phyloP scores from a whole-genome alignment of 2,113 vertebrate species.

The Rhegmatorhina hoffmannsi region DNA sequence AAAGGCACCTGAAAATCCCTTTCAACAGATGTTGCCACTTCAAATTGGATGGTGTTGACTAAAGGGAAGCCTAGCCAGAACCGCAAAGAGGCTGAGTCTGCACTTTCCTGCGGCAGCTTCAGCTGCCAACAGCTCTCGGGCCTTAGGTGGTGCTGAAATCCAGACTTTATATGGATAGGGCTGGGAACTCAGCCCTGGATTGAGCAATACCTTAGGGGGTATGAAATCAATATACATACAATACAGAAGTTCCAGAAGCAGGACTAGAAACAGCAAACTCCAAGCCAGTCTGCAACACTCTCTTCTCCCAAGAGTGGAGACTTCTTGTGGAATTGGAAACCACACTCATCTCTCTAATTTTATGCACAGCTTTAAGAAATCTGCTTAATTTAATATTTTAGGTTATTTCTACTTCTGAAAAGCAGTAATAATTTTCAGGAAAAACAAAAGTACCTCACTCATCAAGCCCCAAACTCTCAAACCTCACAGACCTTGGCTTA shows the following conservation, averaged over 20 bases:
- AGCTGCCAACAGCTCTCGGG: not conserved
- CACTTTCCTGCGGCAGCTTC: not conserved
- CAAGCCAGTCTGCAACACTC: not conserved
- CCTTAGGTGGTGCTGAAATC: not conserved
- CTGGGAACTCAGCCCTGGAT: not conserved
- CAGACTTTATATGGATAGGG: not conserved
- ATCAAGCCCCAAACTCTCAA: not conserved
- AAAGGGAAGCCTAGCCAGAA: not conserved
- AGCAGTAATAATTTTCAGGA: not conserved
- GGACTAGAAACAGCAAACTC: not conserved
- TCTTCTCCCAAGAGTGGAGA: not conserved
- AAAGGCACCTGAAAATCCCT: not conserved
- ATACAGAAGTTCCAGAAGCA: not conserved
- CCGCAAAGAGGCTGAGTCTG: not conserved
- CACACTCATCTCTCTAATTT: not conserved
- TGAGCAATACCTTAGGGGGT: not conserved
- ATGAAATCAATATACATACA: not conserved
- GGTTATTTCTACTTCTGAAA: not conserved
- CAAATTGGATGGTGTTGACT: not conserved
- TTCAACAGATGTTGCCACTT: not conserved
- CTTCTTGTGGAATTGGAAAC: not conserved
- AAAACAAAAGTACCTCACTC: not conserved
- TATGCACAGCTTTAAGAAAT: not conserved
- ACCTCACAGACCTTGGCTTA: not conserved
- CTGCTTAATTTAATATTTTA: not conserved